Conservation (phyloP, 2,797 vertebrate species). For the Tragopan temminckii region DNA sequence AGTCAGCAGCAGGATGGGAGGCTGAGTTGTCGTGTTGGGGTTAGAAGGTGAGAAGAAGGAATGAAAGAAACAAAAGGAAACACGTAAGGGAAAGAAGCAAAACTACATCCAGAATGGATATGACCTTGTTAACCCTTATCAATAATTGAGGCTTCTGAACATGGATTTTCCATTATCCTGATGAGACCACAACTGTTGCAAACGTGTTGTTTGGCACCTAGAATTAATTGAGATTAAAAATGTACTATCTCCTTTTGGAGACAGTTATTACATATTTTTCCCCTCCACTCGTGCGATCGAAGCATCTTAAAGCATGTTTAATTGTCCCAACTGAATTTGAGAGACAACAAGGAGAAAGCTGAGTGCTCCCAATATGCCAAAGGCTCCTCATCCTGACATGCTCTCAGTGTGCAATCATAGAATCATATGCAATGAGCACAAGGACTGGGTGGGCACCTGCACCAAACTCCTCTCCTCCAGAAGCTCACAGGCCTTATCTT, state of each 20-base stretch:
- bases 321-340: background rate
- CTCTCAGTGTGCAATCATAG: background rate
- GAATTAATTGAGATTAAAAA: slow-evolving; percentile 19
- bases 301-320: rapidly evolving
- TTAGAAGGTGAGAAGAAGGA: background rate
- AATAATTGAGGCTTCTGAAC: slow-evolving; percentile 6
- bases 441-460: background rate
- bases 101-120: background rate
- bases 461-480: background rate
- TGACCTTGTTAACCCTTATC: background rate
- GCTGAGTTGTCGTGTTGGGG: background rate
- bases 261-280: background rate
- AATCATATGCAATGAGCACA: background rate
- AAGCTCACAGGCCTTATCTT: background rate
- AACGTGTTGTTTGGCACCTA: background rate
- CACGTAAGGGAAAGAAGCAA: background rate
- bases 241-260: background rate
- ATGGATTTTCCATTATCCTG: slow-evolving; percentile 46
- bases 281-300: background rate
- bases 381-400: background rate
- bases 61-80: background rate
- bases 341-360: background rate
- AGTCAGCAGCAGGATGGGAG: background rate
- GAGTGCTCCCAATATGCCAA: background rate
- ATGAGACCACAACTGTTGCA: background rate